These are phyloP conservation scores for Bruchidius siliquastri DNA, from an alignment of 2,888 invertebrate species.

Conservation along the genomic window DNA sequence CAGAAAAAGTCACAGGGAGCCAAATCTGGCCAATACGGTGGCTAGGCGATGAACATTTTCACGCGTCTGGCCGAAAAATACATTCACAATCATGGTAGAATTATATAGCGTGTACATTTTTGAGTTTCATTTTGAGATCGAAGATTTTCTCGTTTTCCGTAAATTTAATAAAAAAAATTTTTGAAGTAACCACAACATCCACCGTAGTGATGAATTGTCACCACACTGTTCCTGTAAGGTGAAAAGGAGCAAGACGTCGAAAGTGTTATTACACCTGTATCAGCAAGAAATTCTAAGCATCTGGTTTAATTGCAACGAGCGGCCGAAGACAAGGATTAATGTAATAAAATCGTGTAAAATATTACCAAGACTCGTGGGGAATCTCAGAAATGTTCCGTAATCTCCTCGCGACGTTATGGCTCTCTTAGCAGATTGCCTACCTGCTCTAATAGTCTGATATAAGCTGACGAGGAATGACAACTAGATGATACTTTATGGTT, in stretches of 20 bases:
- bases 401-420: neutral
- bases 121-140: too few relatives aligned
- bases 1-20: too few relatives aligned
- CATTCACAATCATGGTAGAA: too few relatives aligned
- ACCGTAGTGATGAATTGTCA: too few relatives aligned
- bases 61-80: too few relatives aligned
- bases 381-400: neutral
- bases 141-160: too few relatives aligned
- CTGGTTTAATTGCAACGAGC: neutral
- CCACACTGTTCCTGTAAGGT: too few relatives aligned
- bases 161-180: too few relatives aligned
- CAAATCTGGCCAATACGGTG: too few relatives aligned
- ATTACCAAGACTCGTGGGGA: neutral
- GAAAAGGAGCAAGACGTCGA: neutral
- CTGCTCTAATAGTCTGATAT: neutral
- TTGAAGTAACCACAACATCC: too few relatives aligned
- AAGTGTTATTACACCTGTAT: neutral
- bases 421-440: neutral
- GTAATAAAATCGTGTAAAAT: neutral
- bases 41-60: too few relatives aligned
- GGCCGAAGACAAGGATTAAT: neutral
- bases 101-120: too few relatives aligned
- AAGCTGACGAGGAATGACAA: neutral
- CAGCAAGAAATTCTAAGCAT: neutral
- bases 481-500: neutral